Evolutionary conservation across 1,140 invertebrate species (phyloP).

Genomic region (Lasioglossum albipes): DNA sequence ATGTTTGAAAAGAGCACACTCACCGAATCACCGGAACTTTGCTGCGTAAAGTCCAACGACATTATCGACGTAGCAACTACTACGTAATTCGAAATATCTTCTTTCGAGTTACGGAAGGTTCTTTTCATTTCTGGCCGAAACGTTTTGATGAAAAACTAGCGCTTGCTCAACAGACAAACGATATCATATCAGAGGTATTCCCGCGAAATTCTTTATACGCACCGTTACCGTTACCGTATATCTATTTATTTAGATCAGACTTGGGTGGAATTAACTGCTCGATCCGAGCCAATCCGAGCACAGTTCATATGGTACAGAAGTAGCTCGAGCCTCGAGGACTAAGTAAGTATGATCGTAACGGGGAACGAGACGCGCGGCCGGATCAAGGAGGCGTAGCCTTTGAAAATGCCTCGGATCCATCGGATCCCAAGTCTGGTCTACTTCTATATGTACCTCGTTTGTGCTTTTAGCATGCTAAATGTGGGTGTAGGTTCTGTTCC

Average conservation of each 20-base stretch:
- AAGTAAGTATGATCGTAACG: too few species aligned
- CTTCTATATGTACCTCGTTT: too few species aligned
- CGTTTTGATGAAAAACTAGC: not conserved
- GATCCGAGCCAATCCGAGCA: too few species aligned
- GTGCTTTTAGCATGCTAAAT: too few species aligned
- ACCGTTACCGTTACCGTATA: not conserved
- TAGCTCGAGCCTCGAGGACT: too few species aligned
- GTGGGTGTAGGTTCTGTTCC: too few species aligned
- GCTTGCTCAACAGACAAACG: not conserved
- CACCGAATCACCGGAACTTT: slow-evolving; percentile 55
- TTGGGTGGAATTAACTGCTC: too few species aligned
- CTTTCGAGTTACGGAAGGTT: not conserved
- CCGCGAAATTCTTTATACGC: not conserved
- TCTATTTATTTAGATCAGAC: not conserved
- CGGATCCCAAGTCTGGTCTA: too few species aligned
- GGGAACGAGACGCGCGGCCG: too few species aligned
- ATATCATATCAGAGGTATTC: not conserved
- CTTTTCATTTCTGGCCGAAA: not conserved
- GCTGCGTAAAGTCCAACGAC: slow-evolving; percentile 39
- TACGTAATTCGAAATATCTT: slow-evolving; percentile 7
- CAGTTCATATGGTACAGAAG: too few species aligned
- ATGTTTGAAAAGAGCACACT: slow-evolving; percentile 70
- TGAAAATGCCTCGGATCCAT: too few species aligned
- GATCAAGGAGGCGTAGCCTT: too few species aligned
- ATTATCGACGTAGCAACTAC: slow-evolving; percentile 50